These are phyloP conservation scores for Zaprionus capensis DNA, from an alignment of 1,140 invertebrate species.

Conservation along the genomic window DNA sequence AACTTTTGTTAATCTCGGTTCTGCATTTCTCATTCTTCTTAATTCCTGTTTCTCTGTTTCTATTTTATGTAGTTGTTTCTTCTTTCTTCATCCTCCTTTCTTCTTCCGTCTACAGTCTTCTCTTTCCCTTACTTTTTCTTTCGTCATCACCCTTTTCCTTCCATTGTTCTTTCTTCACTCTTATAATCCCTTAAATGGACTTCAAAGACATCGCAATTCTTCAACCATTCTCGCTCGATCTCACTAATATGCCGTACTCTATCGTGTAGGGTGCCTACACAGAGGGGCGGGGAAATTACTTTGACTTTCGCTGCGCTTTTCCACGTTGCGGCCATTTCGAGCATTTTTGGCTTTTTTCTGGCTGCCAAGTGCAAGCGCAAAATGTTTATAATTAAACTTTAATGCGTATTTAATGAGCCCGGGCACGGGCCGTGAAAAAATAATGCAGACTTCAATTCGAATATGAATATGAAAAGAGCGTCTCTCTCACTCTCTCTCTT, in stretches of 20 bases:
- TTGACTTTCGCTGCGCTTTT: slow-evolving; percentile 79
- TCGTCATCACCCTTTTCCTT: neutral
- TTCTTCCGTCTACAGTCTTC: neutral
- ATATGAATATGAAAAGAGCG: slow-evolving; percentile 48
- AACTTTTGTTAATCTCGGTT: neutral
- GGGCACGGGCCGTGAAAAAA: slow-evolving; percentile 58
- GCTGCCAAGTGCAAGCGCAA: slow-evolving; percentile 76
- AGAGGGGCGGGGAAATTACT: slow-evolving; percentile 65
- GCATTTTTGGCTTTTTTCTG: slow-evolving; percentile 41
- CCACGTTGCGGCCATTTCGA: slow-evolving; percentile 41
- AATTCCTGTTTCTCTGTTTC: neutral
- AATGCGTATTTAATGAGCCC: slow-evolving; percentile 81
- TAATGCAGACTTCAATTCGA: slow-evolving; percentile 64
- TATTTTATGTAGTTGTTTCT: neutral
- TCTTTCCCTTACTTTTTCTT: neutral
- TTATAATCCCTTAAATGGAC: neutral
- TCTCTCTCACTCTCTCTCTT: slow-evolving; percentile 11
- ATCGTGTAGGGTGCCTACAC: slow-evolving; percentile 38
- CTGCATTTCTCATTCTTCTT: neutral
- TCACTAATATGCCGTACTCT: slow-evolving; percentile 30
- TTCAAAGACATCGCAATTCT: neutral
- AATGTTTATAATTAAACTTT: slow-evolving; percentile 83
- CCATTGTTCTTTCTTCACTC: neutral
- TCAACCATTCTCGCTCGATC: neutral
- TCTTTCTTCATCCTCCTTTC: neutral